A percentile compares a stretch with the other conserved stretches of the same genome.
Evolutionary conservation across 37 sponge, comb jelly and placozoan genomes (phyloP).

Genomic region (Eunapius fragilis): DNA sequence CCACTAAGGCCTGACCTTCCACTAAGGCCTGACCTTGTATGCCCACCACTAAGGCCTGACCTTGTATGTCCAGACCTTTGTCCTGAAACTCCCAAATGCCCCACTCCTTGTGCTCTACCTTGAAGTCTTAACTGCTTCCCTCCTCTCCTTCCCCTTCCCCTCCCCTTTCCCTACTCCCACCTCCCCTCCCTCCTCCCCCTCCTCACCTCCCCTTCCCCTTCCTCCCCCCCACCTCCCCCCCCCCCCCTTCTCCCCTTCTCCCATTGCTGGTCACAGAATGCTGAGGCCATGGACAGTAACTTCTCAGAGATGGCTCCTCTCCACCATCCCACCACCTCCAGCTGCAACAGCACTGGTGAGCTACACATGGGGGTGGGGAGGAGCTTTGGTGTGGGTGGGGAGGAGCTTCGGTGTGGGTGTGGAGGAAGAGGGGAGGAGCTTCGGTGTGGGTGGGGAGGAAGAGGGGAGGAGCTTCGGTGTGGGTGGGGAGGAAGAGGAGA

Average conservation of each 20-base stretch:
- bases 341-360: constrained; percentile 2
- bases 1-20: no score
- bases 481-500: no score
- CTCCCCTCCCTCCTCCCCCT: neutral
- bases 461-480: no score
- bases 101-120: no score
- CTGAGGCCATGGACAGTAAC: neutral
- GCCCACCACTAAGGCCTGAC: neutral
- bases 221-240: constrained; percentile 6
- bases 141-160: neutral
- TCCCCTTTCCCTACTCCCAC: constrained; percentile 10
- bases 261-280: neutral
- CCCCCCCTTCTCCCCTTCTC: neutral
- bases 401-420: no score
- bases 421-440: no score
- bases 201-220: constrained; percentile 6
- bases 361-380: neutral
- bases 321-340: neutral
- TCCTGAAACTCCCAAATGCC: neutral
- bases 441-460: no score
- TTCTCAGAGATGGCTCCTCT: neutral
- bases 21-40: no score
- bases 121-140: no score
- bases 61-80: neutral
- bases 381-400: no score